These are phyloP conservation scores for Flexamia atlantica DNA, from an alignment of 2,888 invertebrate genomes.

Conservation along the genomic window DNA sequence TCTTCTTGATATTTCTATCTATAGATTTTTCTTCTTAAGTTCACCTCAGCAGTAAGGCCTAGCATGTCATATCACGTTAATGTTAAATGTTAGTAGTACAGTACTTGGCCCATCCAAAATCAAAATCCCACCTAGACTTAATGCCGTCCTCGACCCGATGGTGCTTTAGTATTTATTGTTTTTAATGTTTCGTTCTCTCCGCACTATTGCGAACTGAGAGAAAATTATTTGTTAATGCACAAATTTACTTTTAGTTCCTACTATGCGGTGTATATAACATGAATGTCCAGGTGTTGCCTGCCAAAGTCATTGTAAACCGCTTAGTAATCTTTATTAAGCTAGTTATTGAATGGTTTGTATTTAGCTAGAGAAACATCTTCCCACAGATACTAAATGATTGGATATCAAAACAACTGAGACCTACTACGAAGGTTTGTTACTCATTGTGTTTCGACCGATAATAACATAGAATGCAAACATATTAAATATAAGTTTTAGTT, in stretches of 20 bases:
- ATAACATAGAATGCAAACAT: no score
- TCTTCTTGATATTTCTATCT: no score
- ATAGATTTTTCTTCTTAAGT: no score
- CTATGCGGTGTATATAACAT: neutral
- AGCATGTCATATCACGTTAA: conserved; percentile 36
- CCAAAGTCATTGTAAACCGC: neutral
- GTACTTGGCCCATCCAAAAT: neutral
- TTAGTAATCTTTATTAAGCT: no score
- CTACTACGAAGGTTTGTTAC: no score
- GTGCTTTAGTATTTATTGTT: conserved; percentile 42
- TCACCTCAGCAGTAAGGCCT: neutral
- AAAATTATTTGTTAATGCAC: conserved; percentile 4
- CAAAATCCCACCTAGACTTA: neutral
- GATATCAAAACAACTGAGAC: neutral
- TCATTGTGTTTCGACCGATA: no score
- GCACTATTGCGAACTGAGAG: neutral
- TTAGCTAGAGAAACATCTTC: neutral
- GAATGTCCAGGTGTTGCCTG: neutral
- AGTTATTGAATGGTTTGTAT: neutral
- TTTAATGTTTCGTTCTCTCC: conserved; percentile 18
- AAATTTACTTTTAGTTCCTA: conserved; percentile 37
- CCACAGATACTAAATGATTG: neutral
- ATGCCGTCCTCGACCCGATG: conserved; percentile 35
- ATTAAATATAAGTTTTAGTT: no score
- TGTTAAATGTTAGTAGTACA: neutral